A percentile compares a stretch with the other conserved stretches of the same genome.
phyloP scores from a whole-genome alignment of 2,113 vertebrate genomes.

The Etheostoma cragini region DNA sequence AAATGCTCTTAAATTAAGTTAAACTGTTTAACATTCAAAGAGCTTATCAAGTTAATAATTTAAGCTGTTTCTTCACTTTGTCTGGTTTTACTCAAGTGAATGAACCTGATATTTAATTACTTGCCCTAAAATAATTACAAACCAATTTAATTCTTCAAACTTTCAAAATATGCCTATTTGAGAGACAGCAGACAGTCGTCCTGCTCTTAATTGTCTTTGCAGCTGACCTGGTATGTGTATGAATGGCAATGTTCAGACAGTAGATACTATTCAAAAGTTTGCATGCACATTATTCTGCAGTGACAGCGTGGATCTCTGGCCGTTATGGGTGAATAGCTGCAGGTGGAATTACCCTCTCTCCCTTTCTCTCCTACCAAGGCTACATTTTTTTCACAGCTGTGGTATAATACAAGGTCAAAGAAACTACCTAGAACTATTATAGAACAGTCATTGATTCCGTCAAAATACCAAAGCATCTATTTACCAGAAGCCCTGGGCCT shows the following conservation, averaged over 20 bases:
- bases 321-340: conserved; percentile 65
- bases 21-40: conserved; percentile 23
- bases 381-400: conserved; percentile 59
- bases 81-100: conserved; percentile 16
- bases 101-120: conserved; percentile 36
- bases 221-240: conserved; percentile 6
- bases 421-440: conserved; percentile 54
- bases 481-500: background rate
- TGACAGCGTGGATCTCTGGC: conserved; percentile 59
- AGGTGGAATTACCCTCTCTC: conserved; percentile 57
- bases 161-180: conserved; percentile 30
- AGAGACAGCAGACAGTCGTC: conserved; percentile 25
- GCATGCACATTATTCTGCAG: conserved; percentile 42
- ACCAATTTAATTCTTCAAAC: conserved; percentile 31
- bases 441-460: conserved; percentile 41
- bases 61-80: conserved; percentile 12
- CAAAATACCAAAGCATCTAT: conserved; percentile 34
- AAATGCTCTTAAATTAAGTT: background rate
- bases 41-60: conserved; percentile 1
- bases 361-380: conserved; percentile 38
- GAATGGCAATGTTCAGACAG: background rate
- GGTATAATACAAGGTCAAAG: conserved; percentile 72
- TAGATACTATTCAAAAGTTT: background rate
- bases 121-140: conserved; percentile 27
- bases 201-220: conserved; percentile 11